Evolutionary conservation across 1,140 invertebrate genomes (phyloP), one percentile per base, ranked within the genome.

Genomic region (Aphis craccivora): DNA sequence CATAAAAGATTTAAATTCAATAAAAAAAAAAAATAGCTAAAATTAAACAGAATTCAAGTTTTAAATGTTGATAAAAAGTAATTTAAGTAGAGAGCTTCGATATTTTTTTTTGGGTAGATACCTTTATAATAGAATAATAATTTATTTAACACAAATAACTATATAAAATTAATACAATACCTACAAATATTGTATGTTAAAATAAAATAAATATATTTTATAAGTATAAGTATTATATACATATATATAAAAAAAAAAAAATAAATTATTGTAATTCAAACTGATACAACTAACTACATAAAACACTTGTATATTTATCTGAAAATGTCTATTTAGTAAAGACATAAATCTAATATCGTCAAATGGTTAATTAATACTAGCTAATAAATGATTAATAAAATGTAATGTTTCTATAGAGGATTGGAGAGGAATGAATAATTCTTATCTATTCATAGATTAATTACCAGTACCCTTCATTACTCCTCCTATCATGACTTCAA

Each of bases 321-420:
- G 60, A 76, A 18, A 76, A 76, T 76, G 1, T 76, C n/a, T n/a
- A n/a, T 76, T 76, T 76, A 76, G 0, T 18, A n/a, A 35, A n/a
- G 60, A 76, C 60, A n/a, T 67, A 67, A 18, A 67, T 67, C 14
- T 67, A 67, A 67, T 67, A 67, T 67, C 30, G 14, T 67, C 60
- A 76, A 76, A 76, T 76, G 30, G 60, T 76, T 76, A n/a, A 76
- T 76, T n/a, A 76, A 76, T 76, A n/a, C 60, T 76, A 76, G 60
- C 60, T 76, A 18, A 76, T 76, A n/a, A 51, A 51, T 51, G 48
- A 51, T 51, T 76, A 76, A n/a, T n/a, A 76, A 3, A n/a, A 76
- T 76, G 18, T 14, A 76, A 67, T n/a, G n/a, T 76, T 76, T 67
- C n/a, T 76, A 76, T 76, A 76, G n/a, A 67, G 30, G 5, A 76